These are phyloP conservation scores for Ormyrus labotus DNA, from an alignment of 2,888 invertebrate species.

Conservation along the genomic window DNA sequence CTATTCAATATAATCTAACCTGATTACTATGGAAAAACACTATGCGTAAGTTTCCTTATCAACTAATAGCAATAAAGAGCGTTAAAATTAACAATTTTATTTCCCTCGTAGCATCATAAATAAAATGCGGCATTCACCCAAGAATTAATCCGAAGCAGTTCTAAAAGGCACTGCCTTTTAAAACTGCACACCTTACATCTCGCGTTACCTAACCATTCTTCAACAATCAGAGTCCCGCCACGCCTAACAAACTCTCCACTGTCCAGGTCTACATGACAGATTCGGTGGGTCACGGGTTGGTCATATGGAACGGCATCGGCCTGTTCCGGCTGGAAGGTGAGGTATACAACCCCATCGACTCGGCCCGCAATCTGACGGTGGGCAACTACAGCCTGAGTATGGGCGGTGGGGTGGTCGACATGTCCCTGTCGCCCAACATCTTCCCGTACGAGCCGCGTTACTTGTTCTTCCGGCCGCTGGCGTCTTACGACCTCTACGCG, in stretches of 20 bases:
- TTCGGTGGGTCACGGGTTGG: constrained; percentile 60
- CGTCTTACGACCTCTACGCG: constrained; percentile 61
- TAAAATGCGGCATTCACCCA: too few species aligned
- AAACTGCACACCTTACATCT: too few species aligned
- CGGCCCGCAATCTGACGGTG: constrained; percentile 61
- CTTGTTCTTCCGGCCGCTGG: constrained; percentile 63
- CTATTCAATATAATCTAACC: too few species aligned
- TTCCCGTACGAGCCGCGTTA: constrained; percentile 48
- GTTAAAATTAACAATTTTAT: too few species aligned
- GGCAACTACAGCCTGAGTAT: constrained; percentile 79
- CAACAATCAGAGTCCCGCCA: too few species aligned
- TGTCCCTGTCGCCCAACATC: constrained; percentile 79
- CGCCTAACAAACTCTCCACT: background rate
- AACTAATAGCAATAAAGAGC: too few species aligned
- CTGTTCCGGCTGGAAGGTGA: constrained; percentile 62
- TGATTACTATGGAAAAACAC: too few species aligned
- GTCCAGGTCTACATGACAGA: constrained; percentile 64
- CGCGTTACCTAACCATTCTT: too few species aligned
- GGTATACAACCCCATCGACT: constrained; percentile 57
- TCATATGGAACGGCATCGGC: constrained; percentile 59
- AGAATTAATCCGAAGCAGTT: too few species aligned
- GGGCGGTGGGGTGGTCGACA: constrained; percentile 83
- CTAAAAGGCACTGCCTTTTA: too few species aligned
- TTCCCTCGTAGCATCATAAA: too few species aligned
- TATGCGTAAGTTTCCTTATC: too few species aligned